Evolutionary conservation across 2,113 vertebrate genomes (phyloP).

Genomic region (Sinosuthora webbiana): DNA sequence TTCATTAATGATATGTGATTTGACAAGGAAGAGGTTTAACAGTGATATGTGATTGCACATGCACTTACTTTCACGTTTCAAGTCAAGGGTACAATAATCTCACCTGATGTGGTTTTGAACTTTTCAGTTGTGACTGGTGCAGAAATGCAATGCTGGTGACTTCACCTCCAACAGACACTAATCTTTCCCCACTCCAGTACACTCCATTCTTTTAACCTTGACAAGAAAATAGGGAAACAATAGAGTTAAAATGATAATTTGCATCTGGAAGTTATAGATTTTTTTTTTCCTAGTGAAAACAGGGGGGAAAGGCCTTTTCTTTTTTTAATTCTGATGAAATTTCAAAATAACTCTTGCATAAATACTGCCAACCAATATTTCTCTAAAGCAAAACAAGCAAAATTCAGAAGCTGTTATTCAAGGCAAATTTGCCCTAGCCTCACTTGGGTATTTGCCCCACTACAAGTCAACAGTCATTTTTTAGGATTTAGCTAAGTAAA

Average conservation of each 20-base stretch:
- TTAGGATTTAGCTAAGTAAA: not conserved
- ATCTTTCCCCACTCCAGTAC: not conserved
- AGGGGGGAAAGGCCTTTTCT: accelerated
- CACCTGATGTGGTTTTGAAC: not conserved
- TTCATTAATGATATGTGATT: conserved; percentile 12
- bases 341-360: not conserved
- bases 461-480: not conserved
- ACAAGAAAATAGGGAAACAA: not conserved
- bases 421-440: not conserved
- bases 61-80: conserved; percentile 35
- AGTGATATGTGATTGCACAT: not conserved
- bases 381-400: not conserved
- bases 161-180: not conserved
- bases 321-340: not conserved
- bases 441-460: not conserved
- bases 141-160: not conserved
- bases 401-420: not conserved
- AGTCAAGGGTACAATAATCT: conserved; percentile 16
- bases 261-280: not conserved
- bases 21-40: conserved; percentile 37
- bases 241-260: not conserved
- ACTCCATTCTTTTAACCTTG: not conserved
- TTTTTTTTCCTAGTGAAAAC: not conserved
- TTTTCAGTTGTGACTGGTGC: conserved; percentile 17
- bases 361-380: not conserved